Evolutionary conservation across 2,113 vertebrate species (phyloP).

Genomic region (Balaenoptera acutorostrata): DNA sequence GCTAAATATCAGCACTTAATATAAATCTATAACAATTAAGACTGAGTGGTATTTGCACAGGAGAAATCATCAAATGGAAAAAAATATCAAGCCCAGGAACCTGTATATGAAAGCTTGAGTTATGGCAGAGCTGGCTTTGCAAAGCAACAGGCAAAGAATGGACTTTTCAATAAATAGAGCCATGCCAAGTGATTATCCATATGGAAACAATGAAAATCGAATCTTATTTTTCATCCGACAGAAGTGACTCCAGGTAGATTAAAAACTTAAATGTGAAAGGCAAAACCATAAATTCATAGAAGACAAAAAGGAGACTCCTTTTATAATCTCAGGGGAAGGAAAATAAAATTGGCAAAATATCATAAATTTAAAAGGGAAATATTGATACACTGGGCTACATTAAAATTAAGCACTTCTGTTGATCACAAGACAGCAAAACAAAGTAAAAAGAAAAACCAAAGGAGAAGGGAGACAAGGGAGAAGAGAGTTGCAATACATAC

Average conservation of each 20-base stretch:
- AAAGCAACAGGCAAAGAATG: neutral
- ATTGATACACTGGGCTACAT: neutral
- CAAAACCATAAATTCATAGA: slow-evolving; percentile 6
- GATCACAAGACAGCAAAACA: neutral
- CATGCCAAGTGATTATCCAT: neutral
- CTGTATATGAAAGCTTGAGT: neutral
- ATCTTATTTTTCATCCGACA: slow-evolving; percentile 44
- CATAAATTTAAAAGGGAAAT: neutral
- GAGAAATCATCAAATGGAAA: neutral
- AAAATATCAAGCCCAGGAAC: neutral
- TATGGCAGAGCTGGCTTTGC: neutral
- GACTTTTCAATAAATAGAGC: neutral
- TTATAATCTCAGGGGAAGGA: neutral
- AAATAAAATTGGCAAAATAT: neutral
- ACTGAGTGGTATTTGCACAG: neutral
- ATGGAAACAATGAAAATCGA: slow-evolving; percentile 53
- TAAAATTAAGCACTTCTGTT: neutral
- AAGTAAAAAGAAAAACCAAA: neutral
- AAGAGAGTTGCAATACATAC: neutral
- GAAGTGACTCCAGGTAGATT: slow-evolving; percentile 21
- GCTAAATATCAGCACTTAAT: neutral
- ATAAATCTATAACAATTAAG: neutral
- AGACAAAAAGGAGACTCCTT: neutral
- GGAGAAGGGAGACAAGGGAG: neutral
- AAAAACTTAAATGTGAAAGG: slow-evolving; percentile 10